These are phyloP conservation scores for Lepidurus packardi DNA, from an alignment of 1,140 invertebrate species.

Conservation along the genomic window DNA sequence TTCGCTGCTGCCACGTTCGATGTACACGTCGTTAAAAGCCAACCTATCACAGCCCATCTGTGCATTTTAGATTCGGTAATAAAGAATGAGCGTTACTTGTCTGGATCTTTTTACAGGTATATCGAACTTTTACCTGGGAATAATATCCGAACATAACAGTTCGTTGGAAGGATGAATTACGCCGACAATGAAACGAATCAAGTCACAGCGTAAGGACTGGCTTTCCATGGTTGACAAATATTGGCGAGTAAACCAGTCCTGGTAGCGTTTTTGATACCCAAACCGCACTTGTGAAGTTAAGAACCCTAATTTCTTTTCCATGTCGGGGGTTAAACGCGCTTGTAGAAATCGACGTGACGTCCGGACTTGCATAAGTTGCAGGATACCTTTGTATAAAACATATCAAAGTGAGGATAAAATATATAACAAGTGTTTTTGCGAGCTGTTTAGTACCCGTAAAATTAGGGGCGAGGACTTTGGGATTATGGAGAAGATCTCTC, in stretches of 20 bases:
- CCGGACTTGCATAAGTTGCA: conserved; percentile 78
- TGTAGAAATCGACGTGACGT: conserved; percentile 87
- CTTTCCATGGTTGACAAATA: conserved; percentile 96
- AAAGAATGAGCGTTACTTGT: background rate
- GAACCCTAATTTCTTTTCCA: conserved; percentile 93
- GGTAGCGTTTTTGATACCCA: conserved; percentile 95
- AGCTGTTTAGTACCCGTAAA: conserved; percentile 61
- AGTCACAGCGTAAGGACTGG: conserved; percentile 86
- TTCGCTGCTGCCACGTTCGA: conserved; percentile 88
- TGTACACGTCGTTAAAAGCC: conserved; percentile 93
- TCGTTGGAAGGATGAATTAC: conserved; percentile 98
- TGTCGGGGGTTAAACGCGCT: conserved; percentile 87
- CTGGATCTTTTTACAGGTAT: too few relatives aligned
- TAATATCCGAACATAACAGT: conserved; percentile 93
- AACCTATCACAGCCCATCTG: conserved; percentile 92
- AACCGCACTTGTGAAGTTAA: conserved; percentile 88
- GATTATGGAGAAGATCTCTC: conserved; percentile 84
- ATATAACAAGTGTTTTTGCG: conserved; percentile 18
- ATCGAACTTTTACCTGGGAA: conserved; percentile 58
- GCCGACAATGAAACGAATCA: conserved; percentile 95
- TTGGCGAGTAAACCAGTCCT: conserved; percentile 95
- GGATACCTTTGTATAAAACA: conserved; percentile 51
- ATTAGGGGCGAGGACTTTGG: conserved; percentile 71
- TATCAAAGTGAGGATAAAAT: background rate
- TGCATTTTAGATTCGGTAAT: background rate